Conservation (phyloP, 2,113 vertebrate genomes). For the Nycticorax nycticorax region DNA sequence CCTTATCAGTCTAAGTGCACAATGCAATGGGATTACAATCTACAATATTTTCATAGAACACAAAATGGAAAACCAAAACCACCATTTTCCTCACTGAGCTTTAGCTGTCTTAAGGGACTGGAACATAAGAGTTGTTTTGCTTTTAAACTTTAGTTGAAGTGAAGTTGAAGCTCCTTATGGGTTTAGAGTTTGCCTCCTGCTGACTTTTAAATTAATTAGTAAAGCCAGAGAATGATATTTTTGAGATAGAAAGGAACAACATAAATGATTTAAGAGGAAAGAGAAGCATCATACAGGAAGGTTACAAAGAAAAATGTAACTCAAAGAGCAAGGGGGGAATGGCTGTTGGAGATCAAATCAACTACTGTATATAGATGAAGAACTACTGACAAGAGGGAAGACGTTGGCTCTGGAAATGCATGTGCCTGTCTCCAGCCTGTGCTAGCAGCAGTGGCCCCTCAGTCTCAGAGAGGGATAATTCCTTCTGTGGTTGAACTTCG, state of each 20-base stretch:
- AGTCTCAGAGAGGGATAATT: neutral
- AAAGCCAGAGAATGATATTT: neutral
- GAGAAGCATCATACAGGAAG: neutral
- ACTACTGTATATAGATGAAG: accelerated
- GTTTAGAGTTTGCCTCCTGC: neutral
- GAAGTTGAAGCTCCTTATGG: neutral
- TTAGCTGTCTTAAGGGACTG: neutral
- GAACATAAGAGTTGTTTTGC: neutral
- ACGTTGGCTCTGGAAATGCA: neutral
- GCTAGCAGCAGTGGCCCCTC: neutral
- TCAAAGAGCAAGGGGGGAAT: neutral
- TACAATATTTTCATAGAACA: neutral
- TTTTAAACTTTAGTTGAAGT: neutral
- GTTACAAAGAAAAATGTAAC: neutral
- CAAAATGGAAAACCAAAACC: neutral
- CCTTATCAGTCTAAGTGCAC: neutral
- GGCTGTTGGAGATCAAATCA: neutral
- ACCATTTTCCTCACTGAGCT: neutral
- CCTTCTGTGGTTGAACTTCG: neutral
- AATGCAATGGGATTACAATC: neutral
- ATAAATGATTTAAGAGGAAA: neutral
- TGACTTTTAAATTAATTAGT: neutral
- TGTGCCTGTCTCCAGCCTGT: neutral
- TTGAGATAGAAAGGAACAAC: neutral
- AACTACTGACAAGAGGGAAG: neutral